Conservation (phyloP, 2,113 vertebrate genomes). For the Alligator mississippiensis region DNA sequence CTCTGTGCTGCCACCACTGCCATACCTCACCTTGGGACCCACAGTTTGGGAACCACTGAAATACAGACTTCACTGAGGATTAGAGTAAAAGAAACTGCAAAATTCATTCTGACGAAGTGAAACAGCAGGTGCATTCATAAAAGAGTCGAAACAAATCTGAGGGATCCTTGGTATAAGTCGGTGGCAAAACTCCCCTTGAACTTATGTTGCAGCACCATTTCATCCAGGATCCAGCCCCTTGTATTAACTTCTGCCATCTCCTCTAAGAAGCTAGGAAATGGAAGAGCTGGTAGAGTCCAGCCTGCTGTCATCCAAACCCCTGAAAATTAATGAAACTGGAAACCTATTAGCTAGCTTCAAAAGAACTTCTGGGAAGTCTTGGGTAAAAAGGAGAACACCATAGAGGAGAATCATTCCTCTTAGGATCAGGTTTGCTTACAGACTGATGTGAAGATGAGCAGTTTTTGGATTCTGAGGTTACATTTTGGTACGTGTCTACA, state of each 20-base stretch:
- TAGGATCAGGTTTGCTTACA: too few species aligned
- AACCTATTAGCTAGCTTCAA: background rate
- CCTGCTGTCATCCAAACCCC: background rate
- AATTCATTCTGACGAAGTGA: slow-evolving; percentile 47
- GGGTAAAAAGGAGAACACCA: background rate
- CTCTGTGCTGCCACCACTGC: too few species aligned
- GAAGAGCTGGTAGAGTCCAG: background rate
- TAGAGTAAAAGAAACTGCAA: slow-evolving; percentile 1
- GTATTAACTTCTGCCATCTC: background rate
- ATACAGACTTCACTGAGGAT: background rate
- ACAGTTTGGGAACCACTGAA: background rate
- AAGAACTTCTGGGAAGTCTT: background rate
- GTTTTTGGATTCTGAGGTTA: background rate
- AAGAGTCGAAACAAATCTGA: background rate
- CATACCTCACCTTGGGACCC: too few species aligned
- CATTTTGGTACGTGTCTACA: background rate
- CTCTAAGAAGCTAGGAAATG: background rate
- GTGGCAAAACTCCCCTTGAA: background rate
- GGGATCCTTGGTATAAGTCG: background rate
- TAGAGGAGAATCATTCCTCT: background rate
- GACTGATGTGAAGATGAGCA: background rate
- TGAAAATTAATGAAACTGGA: background rate
- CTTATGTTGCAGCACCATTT: background rate
- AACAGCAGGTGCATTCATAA: slow-evolving; percentile 33
- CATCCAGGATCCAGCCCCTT: background rate